phyloP scores from a whole-genome alignment of 2,797 vertebrate species.

The Artibeus jamaicensis region DNA sequence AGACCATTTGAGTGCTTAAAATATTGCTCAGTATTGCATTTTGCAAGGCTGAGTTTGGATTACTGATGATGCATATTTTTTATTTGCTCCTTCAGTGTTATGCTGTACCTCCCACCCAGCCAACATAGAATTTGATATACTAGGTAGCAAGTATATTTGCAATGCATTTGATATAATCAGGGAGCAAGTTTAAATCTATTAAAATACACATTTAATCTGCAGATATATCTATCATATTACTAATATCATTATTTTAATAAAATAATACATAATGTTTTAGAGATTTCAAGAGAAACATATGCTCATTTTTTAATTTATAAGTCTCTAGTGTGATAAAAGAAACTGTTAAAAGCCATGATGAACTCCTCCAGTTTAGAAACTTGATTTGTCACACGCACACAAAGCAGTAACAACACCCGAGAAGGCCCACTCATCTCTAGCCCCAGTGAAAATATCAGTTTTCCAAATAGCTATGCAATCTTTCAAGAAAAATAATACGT shows the following conservation, averaged over 20 bases:
- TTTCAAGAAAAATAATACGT: background rate
- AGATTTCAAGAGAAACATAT: background rate
- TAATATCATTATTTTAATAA: background rate
- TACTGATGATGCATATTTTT: constrained; percentile 37
- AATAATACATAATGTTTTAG: background rate
- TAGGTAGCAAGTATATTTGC: too few relatives aligned
- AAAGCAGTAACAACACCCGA: background rate
- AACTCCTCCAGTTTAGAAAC: background rate
- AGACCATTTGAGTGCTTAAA: constrained; percentile 83
- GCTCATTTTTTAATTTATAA: background rate
- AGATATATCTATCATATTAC: background rate
- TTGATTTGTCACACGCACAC: background rate
- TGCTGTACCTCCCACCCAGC: background rate
- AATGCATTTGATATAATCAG: too few relatives aligned
- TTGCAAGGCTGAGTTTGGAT: constrained; percentile 46
- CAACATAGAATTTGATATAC: background rate
- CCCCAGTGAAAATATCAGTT: background rate
- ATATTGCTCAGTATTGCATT: constrained; percentile 81
- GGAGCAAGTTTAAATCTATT: background rate
- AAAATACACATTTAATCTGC: background rate
- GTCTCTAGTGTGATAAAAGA: background rate
- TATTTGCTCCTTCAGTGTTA: constrained; percentile 46
- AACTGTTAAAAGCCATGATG: background rate
- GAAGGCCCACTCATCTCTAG: background rate
- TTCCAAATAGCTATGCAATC: background rate